Percentiles rank a stretch among this genome's conserved stretches.
These are phyloP conservation scores for Hiodon tergisus DNA, from an alignment of 2,113 vertebrate genomes.

Conservation along the genomic window DNA sequence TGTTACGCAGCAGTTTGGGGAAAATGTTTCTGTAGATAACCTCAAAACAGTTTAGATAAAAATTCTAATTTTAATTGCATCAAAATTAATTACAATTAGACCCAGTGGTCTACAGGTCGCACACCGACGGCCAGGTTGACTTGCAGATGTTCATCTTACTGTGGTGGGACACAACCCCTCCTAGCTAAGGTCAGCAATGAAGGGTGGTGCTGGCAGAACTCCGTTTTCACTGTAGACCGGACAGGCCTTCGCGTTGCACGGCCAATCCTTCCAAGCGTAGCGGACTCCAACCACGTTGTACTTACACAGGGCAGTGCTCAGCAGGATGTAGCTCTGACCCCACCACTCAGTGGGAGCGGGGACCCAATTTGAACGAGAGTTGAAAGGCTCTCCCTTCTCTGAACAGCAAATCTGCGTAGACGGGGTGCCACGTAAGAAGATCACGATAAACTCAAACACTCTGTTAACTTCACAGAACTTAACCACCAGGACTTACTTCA, in stretches of 20 bases:
- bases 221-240: slow-evolving; percentile 63
- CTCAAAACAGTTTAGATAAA: no score
- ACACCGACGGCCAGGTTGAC: no score
- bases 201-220: slow-evolving; percentile 75
- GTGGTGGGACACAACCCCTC: no score
- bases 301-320: slow-evolving; percentile 48
- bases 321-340: slow-evolving; percentile 36
- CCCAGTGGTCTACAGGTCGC: no score
- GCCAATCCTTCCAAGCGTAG: slow-evolving; percentile 84
- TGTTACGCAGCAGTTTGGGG: no score
- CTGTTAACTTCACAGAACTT: background rate
- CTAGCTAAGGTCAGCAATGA: slow-evolving; percentile 35
- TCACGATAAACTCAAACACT: background rate
- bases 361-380: slow-evolving; percentile 52
- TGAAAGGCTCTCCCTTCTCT: background rate
- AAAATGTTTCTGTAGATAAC: no score
- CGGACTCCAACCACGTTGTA: slow-evolving; percentile 54
- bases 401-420: slow-evolving; percentile 70
- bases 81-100: no score
- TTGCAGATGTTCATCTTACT: no score
- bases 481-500: slow-evolving; percentile 59
- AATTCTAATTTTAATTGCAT: no score
- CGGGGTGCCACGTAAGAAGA: background rate
- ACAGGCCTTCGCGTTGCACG: slow-evolving; percentile 77
- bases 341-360: slow-evolving; percentile 41